Conservation (phyloP, 2,888 invertebrate species). For the Trichopria drosophilae region DNA sequence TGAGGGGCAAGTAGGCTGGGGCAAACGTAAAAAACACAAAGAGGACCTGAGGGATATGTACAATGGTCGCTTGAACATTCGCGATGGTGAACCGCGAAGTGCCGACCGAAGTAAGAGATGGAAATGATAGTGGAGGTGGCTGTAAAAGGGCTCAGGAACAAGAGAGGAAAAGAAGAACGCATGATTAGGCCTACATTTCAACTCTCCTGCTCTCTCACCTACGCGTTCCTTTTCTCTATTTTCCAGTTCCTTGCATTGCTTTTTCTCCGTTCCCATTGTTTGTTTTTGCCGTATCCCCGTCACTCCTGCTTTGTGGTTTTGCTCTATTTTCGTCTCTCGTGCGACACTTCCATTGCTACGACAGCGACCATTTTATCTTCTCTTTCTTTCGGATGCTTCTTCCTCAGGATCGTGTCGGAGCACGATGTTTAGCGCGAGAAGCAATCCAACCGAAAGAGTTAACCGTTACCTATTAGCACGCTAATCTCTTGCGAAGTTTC, state of each 20-base stretch:
- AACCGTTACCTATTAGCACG: too few species aligned
- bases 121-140: conserved; percentile 16
- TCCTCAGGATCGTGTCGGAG: not conserved
- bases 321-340: conserved; percentile 13
- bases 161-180: conserved; percentile 22
- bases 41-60: conserved; percentile 24
- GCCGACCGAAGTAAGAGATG: conserved; percentile 31
- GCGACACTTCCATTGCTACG: too few species aligned
- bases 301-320: conserved; percentile 9
- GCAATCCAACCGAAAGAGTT: too few species aligned
- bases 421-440: too few species aligned
- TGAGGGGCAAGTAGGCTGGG: too few species aligned
- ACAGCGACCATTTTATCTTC: too few species aligned
- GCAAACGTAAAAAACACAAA: conserved; percentile 13
- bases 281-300: conserved; percentile 11
- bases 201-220: conserved; percentile 32
- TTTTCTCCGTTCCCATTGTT: conserved; percentile 14
- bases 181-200: conserved; percentile 42
- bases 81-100: too few species aligned
- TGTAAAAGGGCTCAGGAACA: conserved; percentile 17
- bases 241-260: conserved; percentile 22
- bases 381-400: conserved; percentile 4
- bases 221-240: conserved; percentile 30
- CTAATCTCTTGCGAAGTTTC: too few species aligned
- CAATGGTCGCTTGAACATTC: too few species aligned